Evolutionary conservation across 1,140 invertebrate species (phyloP).

Genomic region (Lasioglossum baleicum): DNA sequence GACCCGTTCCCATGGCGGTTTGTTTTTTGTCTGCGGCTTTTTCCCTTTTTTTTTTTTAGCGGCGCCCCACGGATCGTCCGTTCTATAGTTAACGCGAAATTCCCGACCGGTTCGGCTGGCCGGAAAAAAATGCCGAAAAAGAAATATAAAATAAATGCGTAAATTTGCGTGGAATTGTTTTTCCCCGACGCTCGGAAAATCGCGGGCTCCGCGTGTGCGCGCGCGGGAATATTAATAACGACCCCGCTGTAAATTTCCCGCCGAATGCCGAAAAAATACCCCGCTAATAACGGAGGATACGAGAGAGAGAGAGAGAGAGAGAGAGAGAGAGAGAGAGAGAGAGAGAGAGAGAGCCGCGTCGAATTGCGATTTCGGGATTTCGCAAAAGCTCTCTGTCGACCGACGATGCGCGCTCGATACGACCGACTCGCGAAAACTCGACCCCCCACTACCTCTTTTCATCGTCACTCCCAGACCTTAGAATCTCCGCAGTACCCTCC

Average conservation of each 20-base stretch:
- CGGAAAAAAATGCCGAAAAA: background rate
- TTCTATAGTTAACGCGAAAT: slow-evolving; percentile 17
- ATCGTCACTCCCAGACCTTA: too few relatives aligned
- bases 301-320: too few relatives aligned
- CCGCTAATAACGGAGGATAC: background rate
- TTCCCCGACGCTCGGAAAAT: slow-evolving; percentile 17
- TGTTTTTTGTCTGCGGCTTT: background rate
- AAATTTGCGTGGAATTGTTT: slow-evolving; percentile 42
- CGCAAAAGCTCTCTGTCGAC: background rate
- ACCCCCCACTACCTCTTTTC: too few relatives aligned
- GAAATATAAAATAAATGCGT: slow-evolving; percentile 20
- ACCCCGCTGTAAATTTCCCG: slow-evolving; percentile 19
- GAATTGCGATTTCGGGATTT: background rate
- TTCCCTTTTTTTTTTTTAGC: background rate
- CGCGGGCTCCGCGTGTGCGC: background rate
- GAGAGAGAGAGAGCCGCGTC: background rate
- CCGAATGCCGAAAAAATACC: background rate
- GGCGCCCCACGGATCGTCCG: background rate
- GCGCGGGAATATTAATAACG: slow-evolving; percentile 27
- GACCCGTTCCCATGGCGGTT: background rate
- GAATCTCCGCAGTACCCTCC: too few relatives aligned
- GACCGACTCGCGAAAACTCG: too few relatives aligned
- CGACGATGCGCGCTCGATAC: too few relatives aligned
- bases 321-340: too few relatives aligned
- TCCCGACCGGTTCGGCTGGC: slow-evolving; percentile 14